A percentile compares a stretch with the other conserved stretches of the same genome.
Conservation (phyloP, 37 sponge, comb jelly and placozoan genomes). For the Geodia barretti region DNA sequence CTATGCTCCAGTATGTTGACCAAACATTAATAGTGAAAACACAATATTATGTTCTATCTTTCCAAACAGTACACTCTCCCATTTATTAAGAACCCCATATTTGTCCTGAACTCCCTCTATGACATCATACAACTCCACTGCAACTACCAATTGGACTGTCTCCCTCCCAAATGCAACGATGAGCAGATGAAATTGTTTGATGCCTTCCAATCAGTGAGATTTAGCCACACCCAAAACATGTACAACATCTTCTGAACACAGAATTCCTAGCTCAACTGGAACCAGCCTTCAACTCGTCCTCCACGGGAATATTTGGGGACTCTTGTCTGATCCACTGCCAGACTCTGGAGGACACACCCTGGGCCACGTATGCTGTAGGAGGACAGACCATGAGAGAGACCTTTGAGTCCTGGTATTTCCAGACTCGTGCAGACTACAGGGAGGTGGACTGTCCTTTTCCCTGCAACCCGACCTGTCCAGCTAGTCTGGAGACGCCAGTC, state of each 20-base stretch:
- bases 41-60: no score
- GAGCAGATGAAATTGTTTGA: conserved; percentile 50
- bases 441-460: conserved; percentile 36
- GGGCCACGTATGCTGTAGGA: conserved; percentile 47
- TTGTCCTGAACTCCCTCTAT: conserved; percentile 65
- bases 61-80: conserved; percentile 64
- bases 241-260: not conserved
- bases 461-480: conserved; percentile 63
- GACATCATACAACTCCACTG: conserved; percentile 75
- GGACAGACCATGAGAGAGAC: conserved; percentile 43
- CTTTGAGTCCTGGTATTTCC: conserved; percentile 75
- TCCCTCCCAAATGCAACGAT: conserved; percentile 58
- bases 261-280: conserved; percentile 22
- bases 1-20: conserved; percentile 60
- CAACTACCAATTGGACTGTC: conserved; percentile 56
- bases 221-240: not conserved
- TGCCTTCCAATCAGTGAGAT: conserved; percentile 54
- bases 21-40: not conserved
- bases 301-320: conserved; percentile 60
- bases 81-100: conserved; percentile 76
- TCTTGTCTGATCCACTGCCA: conserved; percentile 84
- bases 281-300: conserved; percentile 28
- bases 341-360: conserved; percentile 52
- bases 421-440: not conserved
- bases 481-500: no score